Evolutionary conservation across 1,140 invertebrate genomes (phyloP).

Genomic region (Orussus abietinus): DNA sequence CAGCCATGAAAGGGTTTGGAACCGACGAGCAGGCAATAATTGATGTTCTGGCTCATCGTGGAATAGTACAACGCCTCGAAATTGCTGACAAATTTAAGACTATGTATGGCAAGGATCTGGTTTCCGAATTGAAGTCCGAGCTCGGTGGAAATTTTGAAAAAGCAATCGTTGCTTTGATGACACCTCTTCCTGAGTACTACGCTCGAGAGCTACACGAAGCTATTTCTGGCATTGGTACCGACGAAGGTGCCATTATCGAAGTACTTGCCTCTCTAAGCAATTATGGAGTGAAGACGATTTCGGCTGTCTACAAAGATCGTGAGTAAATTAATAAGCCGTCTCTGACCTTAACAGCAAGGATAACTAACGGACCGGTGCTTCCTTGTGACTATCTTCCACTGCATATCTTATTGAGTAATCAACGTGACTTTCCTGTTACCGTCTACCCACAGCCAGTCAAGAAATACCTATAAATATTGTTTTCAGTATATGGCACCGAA

Average conservation of each 20-base stretch:
- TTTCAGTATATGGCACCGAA: conserved; percentile 69
- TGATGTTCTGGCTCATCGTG: conserved; percentile 79
- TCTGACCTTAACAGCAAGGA: neutral
- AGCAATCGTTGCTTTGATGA: conserved; percentile 80
- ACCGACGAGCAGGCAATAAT: conserved; percentile 91
- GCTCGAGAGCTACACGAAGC: conserved; percentile 86
- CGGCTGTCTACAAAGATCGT: conserved; percentile 81
- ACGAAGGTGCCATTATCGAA: conserved; percentile 87
- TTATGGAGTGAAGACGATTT: conserved; percentile 80
- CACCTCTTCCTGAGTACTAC: conserved; percentile 82
- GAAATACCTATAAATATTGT: too few species aligned
- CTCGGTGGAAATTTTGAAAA: conserved; percentile 87
- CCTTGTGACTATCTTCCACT: too few species aligned
- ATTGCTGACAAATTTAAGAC: conserved; percentile 91
- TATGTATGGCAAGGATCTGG: conserved; percentile 90
- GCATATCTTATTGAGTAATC: too few species aligned
- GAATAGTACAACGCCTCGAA: conserved; percentile 83
- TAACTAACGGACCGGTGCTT: too few species aligned
- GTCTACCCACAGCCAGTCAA: too few species aligned
- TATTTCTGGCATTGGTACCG: conserved; percentile 78
- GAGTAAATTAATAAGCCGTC: conserved; percentile 43
- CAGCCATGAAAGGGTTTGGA: conserved; percentile 92
- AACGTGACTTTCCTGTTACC: too few species aligned
- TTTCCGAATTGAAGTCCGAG: conserved; percentile 84
- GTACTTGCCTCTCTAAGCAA: conserved; percentile 87